Conservation (phyloP, 2,113 vertebrate genomes). For the Prunella himalayana region DNA sequence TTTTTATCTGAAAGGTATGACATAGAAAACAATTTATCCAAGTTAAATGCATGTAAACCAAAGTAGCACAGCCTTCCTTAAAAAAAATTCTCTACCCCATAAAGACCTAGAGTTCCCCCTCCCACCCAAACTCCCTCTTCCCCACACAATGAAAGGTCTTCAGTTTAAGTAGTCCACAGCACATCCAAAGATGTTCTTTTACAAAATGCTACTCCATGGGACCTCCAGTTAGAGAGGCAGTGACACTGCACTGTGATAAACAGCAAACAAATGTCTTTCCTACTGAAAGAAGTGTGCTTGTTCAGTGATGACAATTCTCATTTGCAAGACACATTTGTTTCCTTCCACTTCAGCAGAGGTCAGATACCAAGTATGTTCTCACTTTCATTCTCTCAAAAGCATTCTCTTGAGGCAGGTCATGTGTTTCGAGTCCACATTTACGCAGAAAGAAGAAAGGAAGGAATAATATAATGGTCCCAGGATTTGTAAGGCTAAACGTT, state of each 20-base stretch:
- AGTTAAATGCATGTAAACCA: constrained; percentile 59
- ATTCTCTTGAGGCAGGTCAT: constrained; percentile 74
- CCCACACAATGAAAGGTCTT: constrained; percentile 60
- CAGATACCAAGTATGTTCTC: constrained; percentile 49
- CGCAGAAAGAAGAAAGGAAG: constrained; percentile 74
- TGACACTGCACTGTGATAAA: constrained; percentile 59
- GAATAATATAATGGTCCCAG: constrained; percentile 75
- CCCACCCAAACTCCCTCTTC: constrained; percentile 16
- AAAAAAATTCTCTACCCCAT: neutral
- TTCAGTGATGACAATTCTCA: constrained; percentile 53
- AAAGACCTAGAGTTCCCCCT: constrained; percentile 48
- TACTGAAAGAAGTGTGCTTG: constrained; percentile 54
- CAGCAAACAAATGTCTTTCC: constrained; percentile 58
- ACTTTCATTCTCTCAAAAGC: constrained; percentile 59
- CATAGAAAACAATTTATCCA: constrained; percentile 60
- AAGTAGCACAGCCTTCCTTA: neutral
- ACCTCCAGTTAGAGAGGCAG: constrained; percentile 70
- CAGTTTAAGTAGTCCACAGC: constrained; percentile 81
- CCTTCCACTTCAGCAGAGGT: constrained; percentile 63
- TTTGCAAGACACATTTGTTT: constrained; percentile 59
- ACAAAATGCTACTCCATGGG: constrained; percentile 73
- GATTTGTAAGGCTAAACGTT: constrained; percentile 69
- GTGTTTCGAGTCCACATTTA: constrained; percentile 79
- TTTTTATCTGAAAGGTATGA: constrained; percentile 55
- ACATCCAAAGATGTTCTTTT: constrained; percentile 78